A percentile compares a stretch with the other conserved stretches of the same genome.
Evolutionary conservation across 2,113 vertebrate genomes (phyloP).

Genomic region (Gavialis gangeticus): DNA sequence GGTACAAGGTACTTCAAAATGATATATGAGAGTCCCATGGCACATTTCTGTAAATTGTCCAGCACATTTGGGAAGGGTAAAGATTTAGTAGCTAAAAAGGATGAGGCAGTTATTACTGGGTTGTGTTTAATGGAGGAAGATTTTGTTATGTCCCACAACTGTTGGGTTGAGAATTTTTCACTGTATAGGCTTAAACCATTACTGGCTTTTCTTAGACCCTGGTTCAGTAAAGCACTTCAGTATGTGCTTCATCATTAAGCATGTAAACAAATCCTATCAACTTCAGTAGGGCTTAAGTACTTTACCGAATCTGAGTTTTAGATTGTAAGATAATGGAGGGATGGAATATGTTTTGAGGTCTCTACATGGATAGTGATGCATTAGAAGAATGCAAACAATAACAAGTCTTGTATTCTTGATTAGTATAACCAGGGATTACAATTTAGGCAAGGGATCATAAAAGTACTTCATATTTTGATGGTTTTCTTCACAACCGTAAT

Average conservation of each 20-base stretch:
- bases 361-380: background rate
- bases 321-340: too few relatives aligned
- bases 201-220: background rate
- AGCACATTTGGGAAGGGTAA: background rate
- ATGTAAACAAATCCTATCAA: background rate
- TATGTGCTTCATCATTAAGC: background rate
- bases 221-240: slow-evolving; percentile 31
- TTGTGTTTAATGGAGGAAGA: background rate
- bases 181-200: slow-evolving; percentile 13
- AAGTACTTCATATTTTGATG: background rate
- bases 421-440: background rate
- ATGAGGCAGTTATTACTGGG: background rate
- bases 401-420: background rate
- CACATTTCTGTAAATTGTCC: slow-evolving; percentile 21
- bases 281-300: slow-evolving; percentile 16
- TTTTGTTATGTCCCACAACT: background rate
- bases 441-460: background rate
- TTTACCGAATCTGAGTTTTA: slow-evolving; percentile 4
- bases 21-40: background rate
- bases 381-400: background rate
- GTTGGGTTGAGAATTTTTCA: background rate
- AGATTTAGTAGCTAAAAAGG: slow-evolving; percentile 19
- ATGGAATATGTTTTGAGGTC: too few relatives aligned
- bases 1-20: background rate
- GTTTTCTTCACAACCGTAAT: background rate